Percentiles rank a stretch among this genome's conserved stretches.
Evolutionary conservation across 2,113 vertebrate species (phyloP).

Genomic region (Corythoichthys intestinalis): DNA sequence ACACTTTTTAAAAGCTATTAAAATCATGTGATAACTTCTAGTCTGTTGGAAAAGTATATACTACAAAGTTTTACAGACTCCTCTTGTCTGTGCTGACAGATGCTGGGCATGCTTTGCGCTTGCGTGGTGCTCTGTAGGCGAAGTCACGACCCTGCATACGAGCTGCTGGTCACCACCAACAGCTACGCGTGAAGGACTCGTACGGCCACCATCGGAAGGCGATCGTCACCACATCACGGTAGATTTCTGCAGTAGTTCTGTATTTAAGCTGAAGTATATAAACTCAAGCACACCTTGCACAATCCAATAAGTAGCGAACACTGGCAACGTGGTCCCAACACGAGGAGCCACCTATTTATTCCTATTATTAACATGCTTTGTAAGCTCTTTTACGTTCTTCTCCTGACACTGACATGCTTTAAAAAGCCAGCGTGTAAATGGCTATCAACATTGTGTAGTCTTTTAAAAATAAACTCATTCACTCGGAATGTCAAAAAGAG

Average conservation of each 20-base stretch:
- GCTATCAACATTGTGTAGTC: slow-evolving; percentile 20
- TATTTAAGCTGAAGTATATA: slow-evolving; percentile 37
- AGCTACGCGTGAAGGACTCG: slow-evolving; percentile 82
- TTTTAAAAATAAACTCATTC: slow-evolving; percentile 21
- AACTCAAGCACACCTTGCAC: slow-evolving; percentile 72
- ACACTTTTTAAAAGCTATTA: background rate
- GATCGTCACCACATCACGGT: slow-evolving; percentile 50
- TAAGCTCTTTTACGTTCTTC: slow-evolving; percentile 37
- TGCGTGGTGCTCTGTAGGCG: slow-evolving; percentile 91
- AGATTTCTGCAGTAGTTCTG: slow-evolving; percentile 68
- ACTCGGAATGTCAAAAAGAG: slow-evolving; percentile 17
- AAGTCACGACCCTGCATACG: slow-evolving; percentile 90
- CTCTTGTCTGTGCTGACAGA: slow-evolving; percentile 66
- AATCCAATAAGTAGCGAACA: slow-evolving; percentile 65
- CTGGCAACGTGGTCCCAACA: slow-evolving; percentile 66
- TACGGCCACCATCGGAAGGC: slow-evolving; percentile 16
- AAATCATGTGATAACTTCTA: background rate
- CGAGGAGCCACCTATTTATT: slow-evolving; percentile 63
- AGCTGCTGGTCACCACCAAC: slow-evolving; percentile 91
- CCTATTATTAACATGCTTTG: slow-evolving; percentile 30
- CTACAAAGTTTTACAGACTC: too few relatives aligned
- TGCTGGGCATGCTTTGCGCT: slow-evolving; percentile 96
- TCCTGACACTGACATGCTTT: slow-evolving; percentile 29
- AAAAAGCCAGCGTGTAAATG: slow-evolving; percentile 47
- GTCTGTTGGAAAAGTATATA: background rate